Percentiles rank a stretch among this genome's conserved stretches.
Conservation (phyloP, 2,797 vertebrate species). For the Podargus strigoides region DNA sequence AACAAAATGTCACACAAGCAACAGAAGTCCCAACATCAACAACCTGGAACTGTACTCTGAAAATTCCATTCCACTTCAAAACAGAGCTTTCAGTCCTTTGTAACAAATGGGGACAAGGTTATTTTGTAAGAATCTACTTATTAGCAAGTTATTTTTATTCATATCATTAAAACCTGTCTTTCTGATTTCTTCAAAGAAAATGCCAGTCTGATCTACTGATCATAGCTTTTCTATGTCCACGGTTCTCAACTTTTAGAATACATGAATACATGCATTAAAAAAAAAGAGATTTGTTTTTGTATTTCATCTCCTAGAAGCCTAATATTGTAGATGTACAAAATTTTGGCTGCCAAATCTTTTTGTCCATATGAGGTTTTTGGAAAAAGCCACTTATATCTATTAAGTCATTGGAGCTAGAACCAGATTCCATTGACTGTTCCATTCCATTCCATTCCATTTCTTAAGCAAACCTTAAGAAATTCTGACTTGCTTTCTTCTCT, state of each 20-base stretch:
- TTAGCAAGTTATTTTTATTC: constrained; percentile 1
- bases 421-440: background rate
- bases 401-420: background rate
- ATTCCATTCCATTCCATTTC: no score
- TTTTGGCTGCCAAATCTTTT: background rate
- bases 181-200: background rate
- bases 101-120: background rate
- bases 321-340: background rate
- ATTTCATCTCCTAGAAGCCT: background rate
- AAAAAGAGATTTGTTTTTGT: background rate
- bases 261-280: background rate
- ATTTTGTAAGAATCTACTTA: background rate
- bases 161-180: background rate
- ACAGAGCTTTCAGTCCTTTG: background rate
- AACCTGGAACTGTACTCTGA: background rate
- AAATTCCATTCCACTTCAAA: background rate
- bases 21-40: background rate
- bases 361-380: background rate
- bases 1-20: background rate
- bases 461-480: background rate
- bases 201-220: background rate
- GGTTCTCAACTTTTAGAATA: background rate
- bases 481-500: background rate
- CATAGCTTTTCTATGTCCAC: background rate
- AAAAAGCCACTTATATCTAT: background rate